Conservation (phyloP, 1,140 invertebrate genomes). For the Trichonephila clavipes region DNA sequence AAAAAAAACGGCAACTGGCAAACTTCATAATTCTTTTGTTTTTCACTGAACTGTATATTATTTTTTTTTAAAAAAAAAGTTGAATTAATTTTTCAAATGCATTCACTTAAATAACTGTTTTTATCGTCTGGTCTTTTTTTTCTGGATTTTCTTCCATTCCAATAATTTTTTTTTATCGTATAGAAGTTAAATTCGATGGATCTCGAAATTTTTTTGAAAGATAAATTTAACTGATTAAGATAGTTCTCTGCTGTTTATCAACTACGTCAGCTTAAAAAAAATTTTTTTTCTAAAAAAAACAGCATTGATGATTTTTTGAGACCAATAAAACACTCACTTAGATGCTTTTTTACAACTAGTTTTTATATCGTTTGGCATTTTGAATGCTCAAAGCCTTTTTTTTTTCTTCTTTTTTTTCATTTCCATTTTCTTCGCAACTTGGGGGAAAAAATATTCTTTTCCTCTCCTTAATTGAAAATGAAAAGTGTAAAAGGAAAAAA, state of each 20-base stretch:
- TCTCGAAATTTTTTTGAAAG: neutral
- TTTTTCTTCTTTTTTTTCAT: neutral
- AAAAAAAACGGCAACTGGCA: no score
- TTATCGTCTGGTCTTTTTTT: no score
- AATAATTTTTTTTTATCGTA: neutral
- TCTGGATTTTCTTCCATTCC: neutral
- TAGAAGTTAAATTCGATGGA: neutral
- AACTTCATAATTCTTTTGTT: no score
- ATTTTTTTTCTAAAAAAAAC: neutral
- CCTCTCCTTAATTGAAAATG: constrained; percentile 49
- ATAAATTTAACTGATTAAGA: constrained; percentile 15
- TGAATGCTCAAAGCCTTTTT: constrained; percentile 24
- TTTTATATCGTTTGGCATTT: neutral
- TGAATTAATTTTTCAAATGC: no score
- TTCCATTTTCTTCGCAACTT: neutral
- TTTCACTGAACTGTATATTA: no score
- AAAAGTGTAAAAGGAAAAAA: neutral
- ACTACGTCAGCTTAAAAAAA: neutral
- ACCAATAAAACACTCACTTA: constrained; percentile 15
- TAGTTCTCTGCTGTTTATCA: constrained; percentile 3
- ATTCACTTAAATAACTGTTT: no score
- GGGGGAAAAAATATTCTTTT: neutral
- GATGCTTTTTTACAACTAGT: neutral
- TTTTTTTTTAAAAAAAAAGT: no score
- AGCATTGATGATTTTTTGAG: neutral